Percentiles rank a stretch among this genome's conserved stretches.
Evolutionary conservation across 2,797 vertebrate genomes (phyloP).

Genomic region (Periparus ater): DNA sequence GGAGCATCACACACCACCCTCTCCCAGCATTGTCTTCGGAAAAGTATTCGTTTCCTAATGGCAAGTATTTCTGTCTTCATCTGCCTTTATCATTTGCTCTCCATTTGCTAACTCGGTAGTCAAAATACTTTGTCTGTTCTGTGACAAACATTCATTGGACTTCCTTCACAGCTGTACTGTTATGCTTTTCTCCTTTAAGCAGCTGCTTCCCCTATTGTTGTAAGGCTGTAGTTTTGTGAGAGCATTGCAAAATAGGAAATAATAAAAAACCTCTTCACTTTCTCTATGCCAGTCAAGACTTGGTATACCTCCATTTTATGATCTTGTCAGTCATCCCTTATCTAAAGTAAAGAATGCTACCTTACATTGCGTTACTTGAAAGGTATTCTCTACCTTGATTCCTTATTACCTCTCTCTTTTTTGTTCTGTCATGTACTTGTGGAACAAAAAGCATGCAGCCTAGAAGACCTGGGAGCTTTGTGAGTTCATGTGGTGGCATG

Average conservation of each 20-base stretch:
- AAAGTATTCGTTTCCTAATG: neutral
- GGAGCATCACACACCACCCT: neutral
- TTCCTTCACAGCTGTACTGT: neutral
- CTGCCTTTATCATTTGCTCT: neutral
- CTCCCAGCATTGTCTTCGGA: neutral
- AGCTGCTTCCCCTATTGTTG: neutral
- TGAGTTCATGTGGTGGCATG: neutral
- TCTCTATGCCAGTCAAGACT: neutral
- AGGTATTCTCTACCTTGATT: neutral
- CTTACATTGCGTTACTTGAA: rapidly evolving
- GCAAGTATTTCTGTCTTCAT: neutral
- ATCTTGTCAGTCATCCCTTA: neutral
- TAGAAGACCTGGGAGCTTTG: neutral
- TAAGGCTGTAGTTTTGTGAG: neutral
- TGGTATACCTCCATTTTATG: neutral
- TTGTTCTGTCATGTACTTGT: neutral
- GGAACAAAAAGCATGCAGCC: neutral
- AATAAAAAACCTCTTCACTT: neutral
- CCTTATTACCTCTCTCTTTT: neutral
- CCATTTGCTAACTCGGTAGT: neutral
- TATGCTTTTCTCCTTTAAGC: neutral
- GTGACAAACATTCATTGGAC: neutral
- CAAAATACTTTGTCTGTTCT: neutral
- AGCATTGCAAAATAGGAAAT: neutral
- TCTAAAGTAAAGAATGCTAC: neutral